Percentiles rank a stretch among this genome's conserved stretches.
Evolutionary conservation across 2,888 invertebrate species (phyloP).

Genomic region (Dioctria rufipes): DNA sequence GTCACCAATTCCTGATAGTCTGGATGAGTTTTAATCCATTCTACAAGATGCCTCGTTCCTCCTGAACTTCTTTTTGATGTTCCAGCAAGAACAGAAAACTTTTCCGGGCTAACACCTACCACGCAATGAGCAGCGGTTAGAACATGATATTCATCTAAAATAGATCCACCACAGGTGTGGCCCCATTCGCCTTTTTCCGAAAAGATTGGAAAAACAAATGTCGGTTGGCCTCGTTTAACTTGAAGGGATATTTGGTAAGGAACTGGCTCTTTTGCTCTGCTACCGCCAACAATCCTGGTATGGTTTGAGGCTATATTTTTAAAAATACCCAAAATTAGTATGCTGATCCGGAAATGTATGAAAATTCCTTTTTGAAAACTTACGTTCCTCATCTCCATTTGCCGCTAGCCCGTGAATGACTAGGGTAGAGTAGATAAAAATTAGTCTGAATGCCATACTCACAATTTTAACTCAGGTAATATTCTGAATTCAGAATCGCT

Average conservation of each 20-base stretch:
- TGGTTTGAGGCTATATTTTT: slow-evolving; percentile 1
- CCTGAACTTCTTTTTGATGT: slow-evolving; percentile 59
- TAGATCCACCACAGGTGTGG: slow-evolving; percentile 70
- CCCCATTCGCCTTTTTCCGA: slow-evolving; percentile 63
- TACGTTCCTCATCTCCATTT: no score
- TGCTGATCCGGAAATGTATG: not conserved
- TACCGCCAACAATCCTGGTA: slow-evolving; percentile 60
- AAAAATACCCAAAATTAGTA: no score
- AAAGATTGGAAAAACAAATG: slow-evolving; percentile 11
- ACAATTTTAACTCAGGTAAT: not conserved
- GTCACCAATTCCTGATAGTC: slow-evolving; percentile 67
- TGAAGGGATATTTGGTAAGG: slow-evolving; percentile 68
- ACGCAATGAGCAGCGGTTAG: slow-evolving; percentile 70
- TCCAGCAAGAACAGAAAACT: slow-evolving; percentile 57
- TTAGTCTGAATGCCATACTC: not conserved
- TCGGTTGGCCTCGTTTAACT: slow-evolving; percentile 42
- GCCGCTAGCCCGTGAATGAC: not conserved
- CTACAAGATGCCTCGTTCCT: slow-evolving; percentile 65
- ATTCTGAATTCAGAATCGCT: not conserved
- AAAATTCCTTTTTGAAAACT: not conserved
- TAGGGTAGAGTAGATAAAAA: not conserved
- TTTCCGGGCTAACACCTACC: slow-evolving; percentile 65
- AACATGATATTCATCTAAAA: slow-evolving; percentile 66
- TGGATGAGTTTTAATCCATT: slow-evolving; percentile 66
- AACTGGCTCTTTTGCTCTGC: slow-evolving; percentile 62